Percentiles rank a stretch among this genome's conserved stretches.
Evolutionary conservation across 2,113 vertebrate genomes (phyloP).

Genomic region (Eolophus roseicapilla): DNA sequence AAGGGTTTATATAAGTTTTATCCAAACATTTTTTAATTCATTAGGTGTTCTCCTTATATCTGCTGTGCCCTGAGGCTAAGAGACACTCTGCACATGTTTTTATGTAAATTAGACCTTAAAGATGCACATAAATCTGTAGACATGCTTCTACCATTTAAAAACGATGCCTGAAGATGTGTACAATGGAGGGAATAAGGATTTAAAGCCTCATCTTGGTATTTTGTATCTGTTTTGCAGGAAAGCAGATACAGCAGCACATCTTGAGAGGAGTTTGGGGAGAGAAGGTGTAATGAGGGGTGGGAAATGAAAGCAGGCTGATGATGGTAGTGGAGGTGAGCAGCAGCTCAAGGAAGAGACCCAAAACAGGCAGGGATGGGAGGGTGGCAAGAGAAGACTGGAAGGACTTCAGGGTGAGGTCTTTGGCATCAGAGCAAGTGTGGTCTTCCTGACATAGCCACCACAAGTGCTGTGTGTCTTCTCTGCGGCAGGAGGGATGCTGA

Average conservation of each 20-base stretch:
- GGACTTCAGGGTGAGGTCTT: neutral
- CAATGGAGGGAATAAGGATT: neutral
- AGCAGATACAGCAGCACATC: neutral
- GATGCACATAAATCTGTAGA: constrained; percentile 11
- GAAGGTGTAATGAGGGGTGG: neutral
- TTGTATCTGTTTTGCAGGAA: neutral
- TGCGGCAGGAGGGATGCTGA: neutral
- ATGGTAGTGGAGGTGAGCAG: neutral
- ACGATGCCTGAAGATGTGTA: neutral
- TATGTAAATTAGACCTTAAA: constrained; percentile 51
- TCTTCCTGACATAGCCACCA: fast-evolving
- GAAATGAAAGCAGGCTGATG: neutral
- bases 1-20: constrained; percentile 15
- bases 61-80: neutral
- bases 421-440: neutral
- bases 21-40: constrained; percentile 37
- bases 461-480: fast-evolving
- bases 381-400: neutral
- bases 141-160: constrained; percentile 2
- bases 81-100: neutral
- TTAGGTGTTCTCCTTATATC: constrained; percentile 1
- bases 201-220: neutral
- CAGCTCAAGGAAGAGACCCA: neutral
- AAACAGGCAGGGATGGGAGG: neutral
- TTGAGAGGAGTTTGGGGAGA: neutral